Base-by-base conservation (phyloP, 2,113 vertebrate genomes). In the Stegastes partitus region DNA sequence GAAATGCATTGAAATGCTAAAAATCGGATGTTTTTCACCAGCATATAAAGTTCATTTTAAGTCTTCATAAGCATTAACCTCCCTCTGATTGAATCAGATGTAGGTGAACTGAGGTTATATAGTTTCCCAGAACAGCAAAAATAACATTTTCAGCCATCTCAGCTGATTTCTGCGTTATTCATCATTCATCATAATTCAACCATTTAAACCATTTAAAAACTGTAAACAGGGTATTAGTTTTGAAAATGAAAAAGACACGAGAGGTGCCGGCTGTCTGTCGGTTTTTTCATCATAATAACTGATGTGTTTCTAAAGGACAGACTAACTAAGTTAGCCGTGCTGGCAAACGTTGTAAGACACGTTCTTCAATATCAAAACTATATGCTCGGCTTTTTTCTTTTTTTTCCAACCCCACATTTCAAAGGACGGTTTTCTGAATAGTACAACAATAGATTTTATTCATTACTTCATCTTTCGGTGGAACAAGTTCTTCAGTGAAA, bases 401-500 rank as follows among this genome's bases (percentile, higher is more conserved):
- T 25, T 14, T n/a, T n/a, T n/a, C n/a, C n/a, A n/a, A n/a, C n/a
- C n/a, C 11, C 39, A 19, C 37, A 15, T 39, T 42, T 50, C 0
- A 14, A 23, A 57, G 15, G 18, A 28, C 25, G 31, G 15, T 67
- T 68, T 64, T 21, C 56, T 57, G 11, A 63, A 47, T 28, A 44
- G 25, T 54, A 23, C 3, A 1, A 18, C 10, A 10, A 23, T 10
- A 67, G 5, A 51, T 57, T 74, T 75, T 16, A 26, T 45, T 70
- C 62, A 31, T 4, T 69, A 18, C 19, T 54, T 59, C 10, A 51
- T 54, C 6, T 49, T 72, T 37, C 8, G 45, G 19, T 21, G 44
- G 4, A 62, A 59, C 39, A 55, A 11, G 42, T 57, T 76, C 8
- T 44, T 63, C 15, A 21, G 8, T 56, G 23, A 69, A 64, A 55